Percentiles rank a stretch among this genome's conserved stretches.
Conservation (phyloP, 2,113 vertebrate genomes). For the Gopherus evgoodei region DNA sequence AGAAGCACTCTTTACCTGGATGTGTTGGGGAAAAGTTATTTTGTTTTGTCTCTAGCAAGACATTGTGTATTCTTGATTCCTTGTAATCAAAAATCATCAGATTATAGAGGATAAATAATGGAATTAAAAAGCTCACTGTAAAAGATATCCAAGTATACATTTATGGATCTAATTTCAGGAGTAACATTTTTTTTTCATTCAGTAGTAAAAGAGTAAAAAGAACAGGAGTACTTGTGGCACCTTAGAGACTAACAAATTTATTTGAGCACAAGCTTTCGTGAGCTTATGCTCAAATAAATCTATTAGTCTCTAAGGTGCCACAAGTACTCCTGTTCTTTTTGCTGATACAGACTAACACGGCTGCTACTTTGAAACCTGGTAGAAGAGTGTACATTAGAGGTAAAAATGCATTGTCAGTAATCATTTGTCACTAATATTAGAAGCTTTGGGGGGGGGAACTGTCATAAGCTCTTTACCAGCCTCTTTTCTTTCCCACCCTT, state of each 20-base stretch:
- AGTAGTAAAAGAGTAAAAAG: neutral
- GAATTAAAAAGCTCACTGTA: neutral
- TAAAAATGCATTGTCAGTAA: neutral
- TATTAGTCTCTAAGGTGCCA: no score
- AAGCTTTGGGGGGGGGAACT: accelerated
- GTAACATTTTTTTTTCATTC: neutral
- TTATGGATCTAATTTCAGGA: neutral
- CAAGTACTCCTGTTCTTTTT: no score
- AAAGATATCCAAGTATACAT: neutral
- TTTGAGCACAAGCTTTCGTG: no score
- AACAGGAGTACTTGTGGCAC: no score
- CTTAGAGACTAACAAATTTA: no score
- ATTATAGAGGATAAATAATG: neutral
- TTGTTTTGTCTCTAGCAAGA: neutral
- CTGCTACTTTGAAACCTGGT: no score
- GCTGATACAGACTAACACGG: no score
- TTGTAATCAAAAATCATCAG: neutral
- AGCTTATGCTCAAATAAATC: no score
- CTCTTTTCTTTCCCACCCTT: neutral
- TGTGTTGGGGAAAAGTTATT: neutral
- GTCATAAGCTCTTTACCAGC: neutral
- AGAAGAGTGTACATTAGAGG: neutral
- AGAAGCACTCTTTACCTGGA: neutral
- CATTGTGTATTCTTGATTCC: neutral
- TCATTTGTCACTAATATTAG: neutral